phyloP scores from a whole-genome alignment of 2,888 invertebrate species.

The Anarsia innoxiella region DNA sequence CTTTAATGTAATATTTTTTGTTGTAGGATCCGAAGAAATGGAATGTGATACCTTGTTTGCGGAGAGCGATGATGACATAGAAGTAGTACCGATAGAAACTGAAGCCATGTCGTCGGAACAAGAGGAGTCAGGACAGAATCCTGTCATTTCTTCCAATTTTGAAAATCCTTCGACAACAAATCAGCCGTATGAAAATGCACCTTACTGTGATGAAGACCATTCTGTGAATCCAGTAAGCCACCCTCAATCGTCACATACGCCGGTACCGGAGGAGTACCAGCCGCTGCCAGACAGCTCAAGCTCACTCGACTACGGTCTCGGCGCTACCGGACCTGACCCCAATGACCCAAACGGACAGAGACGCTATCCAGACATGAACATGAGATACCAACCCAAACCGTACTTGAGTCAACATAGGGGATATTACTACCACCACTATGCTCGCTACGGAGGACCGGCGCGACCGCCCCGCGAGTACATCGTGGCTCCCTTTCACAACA shows the following conservation, averaged over 20 bases:
- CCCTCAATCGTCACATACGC: slow-evolving; percentile 52
- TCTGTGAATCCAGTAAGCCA: slow-evolving; percentile 29
- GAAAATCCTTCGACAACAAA: slow-evolving; percentile 52
- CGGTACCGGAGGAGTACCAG: slow-evolving; percentile 66
- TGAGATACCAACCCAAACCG: slow-evolving; percentile 62
- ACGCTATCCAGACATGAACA: slow-evolving; percentile 40
- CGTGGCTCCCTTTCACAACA: slow-evolving; percentile 41
- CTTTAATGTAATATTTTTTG: slow-evolving; percentile 2
- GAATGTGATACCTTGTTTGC: slow-evolving; percentile 69
- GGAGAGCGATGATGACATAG: slow-evolving; percentile 78
- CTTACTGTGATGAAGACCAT: neutral
- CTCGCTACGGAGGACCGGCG: slow-evolving; percentile 30
- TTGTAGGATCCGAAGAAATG: slow-evolving; percentile 32
- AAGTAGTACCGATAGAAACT: slow-evolving; percentile 45
- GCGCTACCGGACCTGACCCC: slow-evolving; percentile 35
- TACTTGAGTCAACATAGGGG: slow-evolving; percentile 33
- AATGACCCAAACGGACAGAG: slow-evolving; percentile 31
- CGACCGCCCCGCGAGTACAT: slow-evolving; percentile 39
- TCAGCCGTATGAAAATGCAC: slow-evolving; percentile 36
- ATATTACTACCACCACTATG: slow-evolving; percentile 48
- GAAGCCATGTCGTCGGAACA: slow-evolving; percentile 30
- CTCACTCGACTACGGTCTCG: slow-evolving; percentile 46
- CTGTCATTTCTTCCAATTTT: slow-evolving; percentile 46
- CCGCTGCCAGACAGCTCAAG: slow-evolving; percentile 65
- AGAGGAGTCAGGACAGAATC: slow-evolving; percentile 36